A percentile compares a stretch with the other conserved stretches of the same genome.
Evolutionary conservation across 2,888 invertebrate species (phyloP).

Genomic region (Creontiades dilutus): DNA sequence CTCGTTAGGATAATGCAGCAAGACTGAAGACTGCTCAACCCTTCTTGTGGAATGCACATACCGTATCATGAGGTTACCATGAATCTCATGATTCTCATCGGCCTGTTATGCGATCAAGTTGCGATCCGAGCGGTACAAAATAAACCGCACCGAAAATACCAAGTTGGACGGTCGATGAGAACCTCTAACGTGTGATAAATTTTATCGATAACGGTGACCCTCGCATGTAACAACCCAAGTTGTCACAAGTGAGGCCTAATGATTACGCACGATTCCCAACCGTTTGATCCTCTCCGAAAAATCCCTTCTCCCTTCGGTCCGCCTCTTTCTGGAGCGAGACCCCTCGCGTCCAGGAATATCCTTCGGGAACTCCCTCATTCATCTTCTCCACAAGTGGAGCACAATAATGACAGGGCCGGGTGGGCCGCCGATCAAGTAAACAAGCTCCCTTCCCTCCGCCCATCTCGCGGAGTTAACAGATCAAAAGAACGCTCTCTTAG

Average conservation of each 20-base stretch:
- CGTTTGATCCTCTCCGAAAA: background rate
- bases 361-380: slow-evolving; percentile 31
- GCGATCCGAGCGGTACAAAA: too few relatives aligned
- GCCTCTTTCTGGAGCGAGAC: slow-evolving; percentile 24
- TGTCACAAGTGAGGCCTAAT: slow-evolving; percentile 2
- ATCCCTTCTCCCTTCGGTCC: background rate
- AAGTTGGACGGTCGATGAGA: too few relatives aligned
- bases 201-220: background rate
- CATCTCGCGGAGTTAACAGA: background rate
- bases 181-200: background rate
- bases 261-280: slow-evolving; percentile 7
- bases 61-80: too few relatives aligned
- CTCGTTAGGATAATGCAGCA: too few relatives aligned
- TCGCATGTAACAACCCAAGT: background rate
- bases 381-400: slow-evolving; percentile 53
- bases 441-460: background rate
- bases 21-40: too few relatives aligned
- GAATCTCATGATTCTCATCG: too few relatives aligned
- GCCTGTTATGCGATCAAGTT: too few relatives aligned
- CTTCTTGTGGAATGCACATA: too few relatives aligned
- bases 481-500: slow-evolving; percentile 15
- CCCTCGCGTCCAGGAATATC: slow-evolving; percentile 29
- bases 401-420: slow-evolving; percentile 49
- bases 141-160: too few relatives aligned
- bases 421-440: slow-evolving; percentile 45